Percentiles rank a stretch among this genome's conserved stretches.
phyloP scores from a whole-genome alignment of 23 tunicate species.

The Ciona savignyi region DNA sequence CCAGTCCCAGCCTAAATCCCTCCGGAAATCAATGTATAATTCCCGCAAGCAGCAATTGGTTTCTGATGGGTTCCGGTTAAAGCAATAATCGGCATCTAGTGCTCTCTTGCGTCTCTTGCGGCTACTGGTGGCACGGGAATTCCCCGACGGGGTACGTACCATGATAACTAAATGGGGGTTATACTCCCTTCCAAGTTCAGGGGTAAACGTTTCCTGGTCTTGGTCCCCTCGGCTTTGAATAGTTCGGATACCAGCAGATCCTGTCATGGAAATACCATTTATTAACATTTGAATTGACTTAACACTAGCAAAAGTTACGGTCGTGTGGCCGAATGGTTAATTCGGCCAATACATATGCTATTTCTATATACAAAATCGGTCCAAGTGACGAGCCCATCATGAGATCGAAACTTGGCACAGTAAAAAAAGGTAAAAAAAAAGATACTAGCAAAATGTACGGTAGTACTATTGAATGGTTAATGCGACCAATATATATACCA shows the following conservation, averaged over 20 bases:
- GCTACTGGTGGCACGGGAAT: constrained; percentile 10
- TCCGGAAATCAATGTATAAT: constrained; percentile 80
- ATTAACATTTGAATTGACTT: too few relatives aligned
- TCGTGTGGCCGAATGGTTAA: too few relatives aligned
- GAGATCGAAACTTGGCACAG: too few relatives aligned
- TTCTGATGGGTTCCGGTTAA: constrained; percentile 50
- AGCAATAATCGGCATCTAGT: constrained; percentile 92
- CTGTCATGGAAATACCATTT: too few relatives aligned
- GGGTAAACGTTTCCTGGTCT: background rate
- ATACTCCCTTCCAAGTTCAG: constrained; percentile 3
- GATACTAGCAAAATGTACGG: too few relatives aligned
- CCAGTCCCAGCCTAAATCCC: constrained; percentile 90
- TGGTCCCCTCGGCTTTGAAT: constrained; percentile 15
- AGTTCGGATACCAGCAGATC: background rate
- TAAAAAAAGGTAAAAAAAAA: too few relatives aligned
- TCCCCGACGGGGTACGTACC: constrained; percentile 35
- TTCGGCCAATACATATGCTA: background rate
- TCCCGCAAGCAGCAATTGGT: constrained; percentile 84
- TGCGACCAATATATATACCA: too few relatives aligned
- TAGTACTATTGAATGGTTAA: too few relatives aligned
- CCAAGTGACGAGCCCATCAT: background rate
- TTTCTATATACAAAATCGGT: background rate
- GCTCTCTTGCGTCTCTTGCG: constrained; percentile 55
- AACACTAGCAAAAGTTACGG: too few relatives aligned
- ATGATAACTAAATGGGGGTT: constrained; percentile 75